Evolutionary conservation across 2,888 invertebrate species (phyloP).

Genomic region (Apodemia duryi): DNA sequence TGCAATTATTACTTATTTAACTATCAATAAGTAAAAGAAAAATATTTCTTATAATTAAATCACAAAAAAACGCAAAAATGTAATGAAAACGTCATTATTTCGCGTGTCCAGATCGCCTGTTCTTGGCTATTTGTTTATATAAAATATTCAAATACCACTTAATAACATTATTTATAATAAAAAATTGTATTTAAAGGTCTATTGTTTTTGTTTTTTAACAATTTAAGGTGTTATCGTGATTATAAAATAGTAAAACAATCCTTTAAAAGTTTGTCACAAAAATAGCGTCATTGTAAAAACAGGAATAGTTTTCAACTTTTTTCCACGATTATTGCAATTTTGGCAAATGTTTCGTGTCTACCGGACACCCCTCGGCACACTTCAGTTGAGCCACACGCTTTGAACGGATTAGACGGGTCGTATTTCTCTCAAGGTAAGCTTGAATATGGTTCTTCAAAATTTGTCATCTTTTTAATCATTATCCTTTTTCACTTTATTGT

Average conservation of each 20-base stretch:
- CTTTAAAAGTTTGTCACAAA: conserved; percentile 14
- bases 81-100: background rate
- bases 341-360: too few relatives aligned
- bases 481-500: too few relatives aligned
- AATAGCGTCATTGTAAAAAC: conserved; percentile 15
- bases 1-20: too few relatives aligned
- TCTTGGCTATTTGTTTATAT: background rate
- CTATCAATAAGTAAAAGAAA: too few relatives aligned
- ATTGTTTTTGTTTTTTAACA: background rate
- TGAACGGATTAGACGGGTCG: too few relatives aligned
- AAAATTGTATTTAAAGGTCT: background rate
- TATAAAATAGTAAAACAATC: background rate
- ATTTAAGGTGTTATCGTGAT: background rate
- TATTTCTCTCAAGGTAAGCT: too few relatives aligned
- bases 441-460: too few relatives aligned
- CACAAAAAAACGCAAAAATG: background rate
- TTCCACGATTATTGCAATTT: too few relatives aligned
- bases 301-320: background rate
- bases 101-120: background rate
- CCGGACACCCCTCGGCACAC: too few relatives aligned
- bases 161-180: background rate
- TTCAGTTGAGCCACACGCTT: too few relatives aligned
- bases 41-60: too few relatives aligned
- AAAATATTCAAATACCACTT: background rate
- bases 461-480: too few relatives aligned